A percentile compares a stretch with the other conserved stretches of the same genome.
phyloP scores from a whole-genome alignment of 35 echinoderm and acorn worm genomes.

The Heliocidaris tuberculata region DNA sequence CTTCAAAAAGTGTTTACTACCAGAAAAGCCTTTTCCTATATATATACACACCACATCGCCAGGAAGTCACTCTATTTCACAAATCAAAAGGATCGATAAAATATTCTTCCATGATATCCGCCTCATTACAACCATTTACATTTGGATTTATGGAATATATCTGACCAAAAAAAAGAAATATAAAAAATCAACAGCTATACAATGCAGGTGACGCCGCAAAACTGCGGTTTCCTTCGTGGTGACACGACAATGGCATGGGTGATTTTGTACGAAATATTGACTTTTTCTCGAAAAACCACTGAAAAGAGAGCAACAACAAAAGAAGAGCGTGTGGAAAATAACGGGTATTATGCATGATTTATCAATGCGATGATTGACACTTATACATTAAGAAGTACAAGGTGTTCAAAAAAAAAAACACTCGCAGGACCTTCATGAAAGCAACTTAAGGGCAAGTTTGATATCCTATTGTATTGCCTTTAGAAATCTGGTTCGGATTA shows the following conservation, averaged over 20 bases:
- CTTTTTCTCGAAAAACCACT: not conserved
- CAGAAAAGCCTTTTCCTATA: too few species aligned
- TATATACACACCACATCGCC: not conserved
- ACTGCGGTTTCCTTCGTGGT: not conserved
- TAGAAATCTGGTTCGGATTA: too few species aligned
- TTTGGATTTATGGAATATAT: not conserved
- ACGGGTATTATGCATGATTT: not conserved
- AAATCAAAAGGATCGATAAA: not conserved
- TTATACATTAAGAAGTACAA: not conserved
- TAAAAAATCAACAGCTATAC: not conserved
- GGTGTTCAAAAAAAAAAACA: not conserved
- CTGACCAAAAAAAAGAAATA: not conserved
- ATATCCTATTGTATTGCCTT: too few species aligned
- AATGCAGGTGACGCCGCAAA: not conserved
- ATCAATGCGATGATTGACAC: not conserved
- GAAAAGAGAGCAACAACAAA: not conserved
- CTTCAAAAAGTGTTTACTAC: too few species aligned
- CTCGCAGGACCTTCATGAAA: not conserved
- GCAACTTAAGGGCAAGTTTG: not conserved
- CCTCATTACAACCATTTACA: conserved; percentile 2
- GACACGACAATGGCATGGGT: not conserved
- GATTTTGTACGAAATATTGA: conserved; percentile 12
- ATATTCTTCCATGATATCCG: not conserved
- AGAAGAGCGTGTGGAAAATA: conserved; percentile 3
- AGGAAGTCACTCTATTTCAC: not conserved